Conservation (phyloP, 2,888 invertebrate species). For the Drosophila merina region DNA sequence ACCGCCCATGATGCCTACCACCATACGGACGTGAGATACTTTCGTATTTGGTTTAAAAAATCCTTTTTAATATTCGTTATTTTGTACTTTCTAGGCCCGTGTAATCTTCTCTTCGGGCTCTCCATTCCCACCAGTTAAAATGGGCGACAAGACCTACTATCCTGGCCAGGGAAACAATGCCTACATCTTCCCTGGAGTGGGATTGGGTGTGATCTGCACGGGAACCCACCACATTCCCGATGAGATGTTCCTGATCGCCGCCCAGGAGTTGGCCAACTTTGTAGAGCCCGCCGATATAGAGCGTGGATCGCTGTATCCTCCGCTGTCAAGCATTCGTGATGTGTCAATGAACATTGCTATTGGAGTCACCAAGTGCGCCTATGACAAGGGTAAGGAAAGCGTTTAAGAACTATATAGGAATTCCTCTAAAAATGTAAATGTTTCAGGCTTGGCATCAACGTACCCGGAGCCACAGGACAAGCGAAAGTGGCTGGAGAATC, state of each 20-base stretch:
- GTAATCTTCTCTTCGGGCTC: constrained; percentile 98
- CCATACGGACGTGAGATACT: constrained; percentile 91
- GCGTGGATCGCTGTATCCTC: constrained; percentile 96
- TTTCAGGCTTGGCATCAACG: constrained; percentile 90
- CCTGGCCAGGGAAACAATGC: constrained; percentile 99
- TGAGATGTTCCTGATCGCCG: constrained; percentile 96
- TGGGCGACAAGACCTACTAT: constrained; percentile 91
- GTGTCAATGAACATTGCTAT: constrained; percentile 96
- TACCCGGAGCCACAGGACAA: constrained; percentile 94
- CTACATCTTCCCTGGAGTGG: constrained; percentile 98
- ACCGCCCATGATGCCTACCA: constrained; percentile 97
- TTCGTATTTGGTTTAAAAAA: background rate
- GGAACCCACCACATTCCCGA: constrained; percentile 97
- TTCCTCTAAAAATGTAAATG: background rate
- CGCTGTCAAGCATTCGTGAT: constrained; percentile 91
- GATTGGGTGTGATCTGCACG: constrained; percentile 95
- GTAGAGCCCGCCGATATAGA: constrained; percentile 93
- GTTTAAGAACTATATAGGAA: background rate
- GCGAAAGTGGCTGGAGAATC: constrained; percentile 88
- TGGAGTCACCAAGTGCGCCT: constrained; percentile 94
- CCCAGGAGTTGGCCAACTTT: constrained; percentile 92
- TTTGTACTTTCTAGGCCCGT: constrained; percentile 88
- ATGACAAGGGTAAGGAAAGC: constrained; percentile 89
- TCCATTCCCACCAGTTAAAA: constrained; percentile 94
- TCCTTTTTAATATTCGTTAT: background rate